These are phyloP conservation scores for Erythrocebus patas DNA, from an alignment of 2,113 vertebrate genomes.

Conservation along the genomic window DNA sequence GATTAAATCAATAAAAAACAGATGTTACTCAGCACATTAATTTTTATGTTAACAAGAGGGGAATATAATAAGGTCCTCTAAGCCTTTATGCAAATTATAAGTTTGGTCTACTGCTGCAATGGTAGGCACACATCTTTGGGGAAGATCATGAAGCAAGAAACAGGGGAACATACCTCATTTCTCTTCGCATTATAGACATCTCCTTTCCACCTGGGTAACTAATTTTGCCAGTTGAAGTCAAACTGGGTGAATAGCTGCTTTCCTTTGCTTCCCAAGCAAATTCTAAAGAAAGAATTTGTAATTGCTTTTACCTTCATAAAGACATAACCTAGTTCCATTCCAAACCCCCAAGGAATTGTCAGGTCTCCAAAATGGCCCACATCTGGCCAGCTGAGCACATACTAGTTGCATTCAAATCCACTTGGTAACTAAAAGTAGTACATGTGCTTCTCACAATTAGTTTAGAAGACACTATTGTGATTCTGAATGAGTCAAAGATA, in stretches of 20 bases:
- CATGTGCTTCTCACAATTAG: background rate
- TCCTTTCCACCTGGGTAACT: background rate
- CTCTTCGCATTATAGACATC: background rate
- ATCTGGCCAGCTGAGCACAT: background rate
- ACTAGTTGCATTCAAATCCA: background rate
- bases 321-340: background rate
- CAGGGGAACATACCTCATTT: background rate
- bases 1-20: constrained; percentile 78
- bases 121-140: background rate
- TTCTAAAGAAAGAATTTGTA: background rate
- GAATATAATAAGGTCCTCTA: constrained; percentile 36
- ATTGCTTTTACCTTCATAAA: constrained; percentile 33
- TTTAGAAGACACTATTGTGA: background rate
- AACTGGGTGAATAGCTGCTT: background rate
- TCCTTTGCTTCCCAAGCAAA: background rate
- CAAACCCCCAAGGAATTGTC: background rate
- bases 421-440: background rate
- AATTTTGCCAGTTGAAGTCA: constrained; percentile 25
- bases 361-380: background rate
- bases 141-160: background rate
- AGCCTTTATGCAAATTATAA: background rate
- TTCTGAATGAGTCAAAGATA: background rate
- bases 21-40: constrained; percentile 73
- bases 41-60: constrained; percentile 74
- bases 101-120: constrained; percentile 39